Percentiles rank a stretch among this genome's conserved stretches.
Evolutionary conservation across 2,113 vertebrate genomes (phyloP).

Genomic region (Callaeas wilsoni): DNA sequence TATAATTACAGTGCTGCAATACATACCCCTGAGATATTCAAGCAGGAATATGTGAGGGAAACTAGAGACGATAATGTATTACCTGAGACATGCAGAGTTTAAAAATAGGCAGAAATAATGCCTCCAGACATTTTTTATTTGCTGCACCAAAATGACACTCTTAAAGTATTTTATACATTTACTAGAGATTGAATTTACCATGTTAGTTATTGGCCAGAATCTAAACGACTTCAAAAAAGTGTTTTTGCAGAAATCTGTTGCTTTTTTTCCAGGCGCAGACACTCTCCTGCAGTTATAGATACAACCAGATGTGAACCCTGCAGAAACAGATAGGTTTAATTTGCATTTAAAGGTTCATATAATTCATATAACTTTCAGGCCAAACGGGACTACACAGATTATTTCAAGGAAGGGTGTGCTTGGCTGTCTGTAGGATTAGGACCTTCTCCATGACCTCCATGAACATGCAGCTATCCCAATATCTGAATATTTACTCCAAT

Average conservation of each 20-base stretch:
- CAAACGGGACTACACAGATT: background rate
- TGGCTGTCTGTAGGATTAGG: background rate
- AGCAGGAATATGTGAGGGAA: background rate
- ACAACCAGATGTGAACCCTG: background rate
- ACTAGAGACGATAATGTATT: background rate
- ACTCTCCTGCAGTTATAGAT: background rate
- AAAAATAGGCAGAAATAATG: constrained; percentile 16
- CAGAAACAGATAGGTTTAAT: background rate
- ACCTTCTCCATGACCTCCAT: background rate
- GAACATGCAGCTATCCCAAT: background rate
- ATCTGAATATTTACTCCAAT: background rate
- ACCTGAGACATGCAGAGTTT: background rate
- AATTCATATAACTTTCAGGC: background rate
- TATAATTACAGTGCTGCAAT: background rate
- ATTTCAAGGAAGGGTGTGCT: background rate
- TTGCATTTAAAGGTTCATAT: background rate
- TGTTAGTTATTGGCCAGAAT: background rate
- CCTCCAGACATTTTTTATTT: background rate
- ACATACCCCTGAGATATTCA: background rate
- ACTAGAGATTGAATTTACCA: background rate
- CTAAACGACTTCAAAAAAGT: background rate
- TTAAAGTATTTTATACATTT: background rate
- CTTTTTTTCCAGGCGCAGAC: background rate
- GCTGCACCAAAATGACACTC: background rate
- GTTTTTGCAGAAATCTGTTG: background rate